phyloP scores from a whole-genome alignment of 2,113 vertebrate species.

The Nestor notabilis region DNA sequence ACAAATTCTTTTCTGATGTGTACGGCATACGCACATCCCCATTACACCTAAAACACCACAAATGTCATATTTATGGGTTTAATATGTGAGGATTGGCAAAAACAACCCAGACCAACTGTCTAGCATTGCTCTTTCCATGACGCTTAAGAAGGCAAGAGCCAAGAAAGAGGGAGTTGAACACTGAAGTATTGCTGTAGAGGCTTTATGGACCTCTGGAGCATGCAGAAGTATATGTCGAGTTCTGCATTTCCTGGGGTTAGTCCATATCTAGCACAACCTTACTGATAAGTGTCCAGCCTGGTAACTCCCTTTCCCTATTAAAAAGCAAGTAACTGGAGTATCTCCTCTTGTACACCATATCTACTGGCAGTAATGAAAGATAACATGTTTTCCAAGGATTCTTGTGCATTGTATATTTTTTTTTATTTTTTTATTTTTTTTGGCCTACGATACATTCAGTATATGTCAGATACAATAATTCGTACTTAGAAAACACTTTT shows the following conservation, averaged over 20 bases:
- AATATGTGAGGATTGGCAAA: not conserved
- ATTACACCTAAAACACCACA: not conserved
- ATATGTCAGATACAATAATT: not conserved
- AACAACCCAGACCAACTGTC: fast-evolving
- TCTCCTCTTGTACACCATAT: not conserved
- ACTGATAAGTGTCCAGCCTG: not conserved
- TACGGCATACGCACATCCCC: not conserved
- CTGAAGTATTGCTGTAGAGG: not conserved
- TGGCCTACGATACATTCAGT: not conserved
- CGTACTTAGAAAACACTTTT: not conserved
- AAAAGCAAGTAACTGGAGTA: not conserved
- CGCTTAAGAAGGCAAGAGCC: not conserved
- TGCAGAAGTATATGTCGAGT: not conserved
- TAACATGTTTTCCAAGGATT: not conserved
- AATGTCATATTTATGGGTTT: not conserved
- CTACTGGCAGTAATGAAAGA: not conserved
- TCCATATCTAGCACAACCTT: not conserved
- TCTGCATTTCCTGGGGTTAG: not conserved
- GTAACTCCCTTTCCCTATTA: not conserved
- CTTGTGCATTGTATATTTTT: not conserved
- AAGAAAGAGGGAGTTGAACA: not conserved
- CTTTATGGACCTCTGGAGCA: not conserved
- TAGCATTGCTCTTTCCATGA: not conserved
- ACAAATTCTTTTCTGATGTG: not conserved
- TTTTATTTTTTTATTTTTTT: not conserved